Percentiles rank a stretch among this genome's conserved stretches.
Evolutionary conservation across 2,888 invertebrate genomes (phyloP).

Genomic region (Ichneumoninae sp.): DNA sequence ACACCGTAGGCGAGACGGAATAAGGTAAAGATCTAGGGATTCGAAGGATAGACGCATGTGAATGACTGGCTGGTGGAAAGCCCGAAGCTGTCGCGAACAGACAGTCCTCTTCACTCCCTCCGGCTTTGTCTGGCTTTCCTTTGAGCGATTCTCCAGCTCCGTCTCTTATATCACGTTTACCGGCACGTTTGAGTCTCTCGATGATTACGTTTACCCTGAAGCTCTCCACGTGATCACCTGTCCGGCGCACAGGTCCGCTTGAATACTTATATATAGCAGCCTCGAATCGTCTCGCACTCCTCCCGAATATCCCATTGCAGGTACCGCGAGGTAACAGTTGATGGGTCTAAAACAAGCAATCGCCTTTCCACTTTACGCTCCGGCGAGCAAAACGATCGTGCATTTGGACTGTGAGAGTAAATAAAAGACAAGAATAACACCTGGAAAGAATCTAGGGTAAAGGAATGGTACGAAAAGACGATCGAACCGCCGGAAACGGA

Average conservation of each 20-base stretch:
- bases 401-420: neutral
- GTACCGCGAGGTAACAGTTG: constrained; percentile 8
- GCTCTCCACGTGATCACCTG: constrained; percentile 28
- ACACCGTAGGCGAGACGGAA: neutral
- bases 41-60: constrained; percentile 19
- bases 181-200: constrained; percentile 16
- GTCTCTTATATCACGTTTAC: constrained; percentile 26
- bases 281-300: neutral
- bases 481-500: neutral
- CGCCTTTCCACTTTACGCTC: constrained; percentile 10
- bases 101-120: constrained; percentile 31
- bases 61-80: constrained; percentile 28
- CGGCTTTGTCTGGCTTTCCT: constrained; percentile 26
- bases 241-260: constrained; percentile 21
- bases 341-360: constrained; percentile 22
- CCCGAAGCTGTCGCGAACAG: constrained; percentile 49
- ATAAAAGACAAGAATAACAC: neutral
- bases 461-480: neutral
- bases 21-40: constrained; percentile 36
- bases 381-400: constrained; percentile 14
- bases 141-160: constrained; percentile 17
- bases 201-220: neutral
- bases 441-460: neutral
- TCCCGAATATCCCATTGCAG: neutral
- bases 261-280: neutral